Evolutionary conservation across 2,888 invertebrate genomes (phyloP).

Genomic region (Brachyopa scutellaris): DNA sequence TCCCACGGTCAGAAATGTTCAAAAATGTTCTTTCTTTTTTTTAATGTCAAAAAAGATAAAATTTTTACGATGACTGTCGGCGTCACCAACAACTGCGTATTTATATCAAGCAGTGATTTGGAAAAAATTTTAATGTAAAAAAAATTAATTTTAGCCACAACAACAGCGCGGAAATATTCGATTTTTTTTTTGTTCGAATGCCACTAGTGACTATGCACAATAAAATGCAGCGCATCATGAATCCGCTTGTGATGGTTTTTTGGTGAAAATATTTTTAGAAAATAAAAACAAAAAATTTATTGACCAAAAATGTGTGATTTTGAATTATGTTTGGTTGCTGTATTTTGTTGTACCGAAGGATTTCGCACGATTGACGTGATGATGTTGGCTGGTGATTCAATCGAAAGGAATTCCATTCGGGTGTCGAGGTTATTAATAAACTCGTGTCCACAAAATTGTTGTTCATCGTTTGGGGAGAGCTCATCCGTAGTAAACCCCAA

Average conservation of each 20-base stretch:
- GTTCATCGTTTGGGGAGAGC: not conserved
- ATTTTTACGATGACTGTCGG: slow-evolving; percentile 7
- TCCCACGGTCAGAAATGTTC: slow-evolving; percentile 15
- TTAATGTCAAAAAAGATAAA: slow-evolving; percentile 3
- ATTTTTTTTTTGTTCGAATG: not conserved
- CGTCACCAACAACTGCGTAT: slow-evolving; percentile 44
- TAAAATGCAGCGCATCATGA: slow-evolving; percentile 10
- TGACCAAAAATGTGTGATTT: too few species aligned
- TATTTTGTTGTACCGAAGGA: slow-evolving; percentile 7
- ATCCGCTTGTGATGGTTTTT: not conserved
- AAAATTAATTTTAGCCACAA: slow-evolving; percentile 36
- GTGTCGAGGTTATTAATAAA: slow-evolving; percentile 42
- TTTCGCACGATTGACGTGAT: slow-evolving; percentile 31
- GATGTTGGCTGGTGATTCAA: slow-evolving; percentile 36
- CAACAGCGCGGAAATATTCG: not conserved
- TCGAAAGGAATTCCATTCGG: slow-evolving; percentile 57
- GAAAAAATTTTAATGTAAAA: not conserved
- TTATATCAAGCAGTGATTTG: not conserved
- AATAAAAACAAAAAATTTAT: slow-evolving; percentile 8
- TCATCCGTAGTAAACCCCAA: not conserved
- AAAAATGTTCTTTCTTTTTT: slow-evolving; percentile 1
- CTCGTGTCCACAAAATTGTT: slow-evolving; percentile 10
- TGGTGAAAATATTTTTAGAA: slow-evolving; percentile 27
- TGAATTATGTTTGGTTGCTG: too few species aligned
- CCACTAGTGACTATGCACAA: not conserved